These are phyloP conservation scores for Ectemnius lituratus DNA, from an alignment of 2,888 invertebrate species.

Conservation along the genomic window DNA sequence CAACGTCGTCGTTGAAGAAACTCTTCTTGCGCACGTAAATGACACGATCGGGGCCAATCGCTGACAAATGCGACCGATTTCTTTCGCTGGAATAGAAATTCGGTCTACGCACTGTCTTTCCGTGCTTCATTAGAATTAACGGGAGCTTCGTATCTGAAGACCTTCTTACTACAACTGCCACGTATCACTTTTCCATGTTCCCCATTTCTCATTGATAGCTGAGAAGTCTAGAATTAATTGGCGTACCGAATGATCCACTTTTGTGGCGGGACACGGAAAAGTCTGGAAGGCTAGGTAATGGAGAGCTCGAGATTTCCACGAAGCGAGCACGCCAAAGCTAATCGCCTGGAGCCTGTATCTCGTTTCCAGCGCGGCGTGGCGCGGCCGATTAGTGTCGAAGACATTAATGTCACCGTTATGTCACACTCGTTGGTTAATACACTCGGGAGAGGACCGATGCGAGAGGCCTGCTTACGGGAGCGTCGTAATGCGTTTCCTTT, in stretches of 20 bases:
- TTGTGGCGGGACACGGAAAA: background rate
- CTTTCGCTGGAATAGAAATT: constrained; percentile 35
- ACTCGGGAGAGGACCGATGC: constrained; percentile 6
- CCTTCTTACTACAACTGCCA: too few relatives aligned
- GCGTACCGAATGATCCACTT: too few relatives aligned
- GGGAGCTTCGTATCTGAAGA: background rate
- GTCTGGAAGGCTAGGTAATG: background rate
- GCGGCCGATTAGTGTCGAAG: constrained; percentile 25
- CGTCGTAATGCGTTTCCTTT: constrained; percentile 39
- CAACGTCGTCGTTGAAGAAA: constrained; percentile 50
- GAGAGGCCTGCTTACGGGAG: constrained; percentile 41
- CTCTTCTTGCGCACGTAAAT: constrained; percentile 42
- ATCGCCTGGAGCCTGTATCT: constrained; percentile 20
- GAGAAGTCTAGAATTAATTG: too few relatives aligned
- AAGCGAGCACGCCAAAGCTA: constrained; percentile 20
- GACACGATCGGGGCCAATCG: background rate
- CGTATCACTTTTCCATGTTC: too few relatives aligned
- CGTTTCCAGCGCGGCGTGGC: constrained; percentile 29
- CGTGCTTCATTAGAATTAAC: background rate
- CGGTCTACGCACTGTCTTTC: background rate
- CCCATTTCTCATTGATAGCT: too few relatives aligned
- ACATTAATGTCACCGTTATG: constrained; percentile 48
- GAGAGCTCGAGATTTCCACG: background rate
- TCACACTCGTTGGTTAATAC: constrained; percentile 42
- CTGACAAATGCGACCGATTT: constrained; percentile 20